Evolutionary conservation across 53 echinoderm and acorn worm genomes (phyloP).

Genomic region (Zoroaster sp.): DNA sequence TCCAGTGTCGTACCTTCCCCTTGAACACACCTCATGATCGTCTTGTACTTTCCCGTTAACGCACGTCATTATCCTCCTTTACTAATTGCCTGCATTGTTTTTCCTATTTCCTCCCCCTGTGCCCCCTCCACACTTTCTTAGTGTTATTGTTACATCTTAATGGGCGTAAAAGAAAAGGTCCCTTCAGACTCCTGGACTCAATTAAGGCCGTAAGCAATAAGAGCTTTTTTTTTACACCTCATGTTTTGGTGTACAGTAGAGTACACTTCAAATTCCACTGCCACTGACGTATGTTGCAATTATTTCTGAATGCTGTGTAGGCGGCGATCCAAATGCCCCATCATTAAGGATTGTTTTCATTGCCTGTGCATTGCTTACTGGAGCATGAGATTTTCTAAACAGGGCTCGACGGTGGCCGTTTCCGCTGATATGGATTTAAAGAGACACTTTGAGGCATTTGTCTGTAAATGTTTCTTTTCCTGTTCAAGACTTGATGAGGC

Average conservation of each 20-base stretch:
- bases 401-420: neutral
- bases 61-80: neutral
- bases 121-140: neutral
- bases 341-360: neutral
- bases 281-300: slow-evolving; percentile 30
- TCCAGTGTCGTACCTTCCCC: no score
- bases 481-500: no score
- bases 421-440: no score
- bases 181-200: no score
- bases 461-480: no score
- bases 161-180: no score
- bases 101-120: neutral
- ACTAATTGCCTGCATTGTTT: neutral
- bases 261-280: neutral
- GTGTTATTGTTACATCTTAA: neutral
- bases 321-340: neutral
- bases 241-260: no score
- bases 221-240: no score
- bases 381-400: slow-evolving; percentile 7
- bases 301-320: neutral
- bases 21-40: no score
- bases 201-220: no score
- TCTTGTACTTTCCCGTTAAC: no score
- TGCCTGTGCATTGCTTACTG: neutral
- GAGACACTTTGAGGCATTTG: no score